Evolutionary conservation across 2,113 vertebrate genomes (phyloP).

Genomic region (Rhabdornis inornatus): DNA sequence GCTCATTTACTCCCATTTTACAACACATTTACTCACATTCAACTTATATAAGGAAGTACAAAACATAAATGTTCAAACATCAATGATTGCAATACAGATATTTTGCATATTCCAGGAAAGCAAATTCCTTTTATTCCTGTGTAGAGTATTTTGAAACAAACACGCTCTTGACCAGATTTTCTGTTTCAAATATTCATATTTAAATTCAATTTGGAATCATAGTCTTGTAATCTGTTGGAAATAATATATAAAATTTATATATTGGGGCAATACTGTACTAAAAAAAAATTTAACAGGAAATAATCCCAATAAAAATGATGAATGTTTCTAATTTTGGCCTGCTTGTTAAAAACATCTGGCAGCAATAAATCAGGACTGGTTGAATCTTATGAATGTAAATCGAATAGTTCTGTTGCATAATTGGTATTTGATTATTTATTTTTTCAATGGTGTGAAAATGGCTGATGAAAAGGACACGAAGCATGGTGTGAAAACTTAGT

Average conservation of each 20-base stretch:
- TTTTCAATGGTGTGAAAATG: not conserved
- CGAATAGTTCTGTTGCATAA: not conserved
- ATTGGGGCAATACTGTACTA: not conserved
- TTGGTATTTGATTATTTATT: not conserved
- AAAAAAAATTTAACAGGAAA: not conserved
- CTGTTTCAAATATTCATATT: not conserved
- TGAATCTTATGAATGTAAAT: not conserved
- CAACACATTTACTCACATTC: not conserved
- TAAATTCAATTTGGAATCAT: not conserved
- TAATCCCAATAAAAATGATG: not conserved
- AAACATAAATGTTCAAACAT: not conserved
- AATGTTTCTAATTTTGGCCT: not conserved
- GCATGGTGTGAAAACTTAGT: not conserved
- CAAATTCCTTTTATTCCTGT: not conserved
- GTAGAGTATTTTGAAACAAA: not conserved
- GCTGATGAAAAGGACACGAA: not conserved
- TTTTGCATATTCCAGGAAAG: not conserved
- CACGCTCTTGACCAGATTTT: not conserved
- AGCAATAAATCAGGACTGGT: not conserved
- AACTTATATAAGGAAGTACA: not conserved
- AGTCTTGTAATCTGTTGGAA: not conserved
- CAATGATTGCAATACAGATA: not conserved
- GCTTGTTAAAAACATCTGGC: not conserved
- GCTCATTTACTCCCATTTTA: not conserved
- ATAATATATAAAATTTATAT: not conserved